Evolutionary conservation across 2,113 vertebrate species (phyloP).

Genomic region (Chaetura pelagica): DNA sequence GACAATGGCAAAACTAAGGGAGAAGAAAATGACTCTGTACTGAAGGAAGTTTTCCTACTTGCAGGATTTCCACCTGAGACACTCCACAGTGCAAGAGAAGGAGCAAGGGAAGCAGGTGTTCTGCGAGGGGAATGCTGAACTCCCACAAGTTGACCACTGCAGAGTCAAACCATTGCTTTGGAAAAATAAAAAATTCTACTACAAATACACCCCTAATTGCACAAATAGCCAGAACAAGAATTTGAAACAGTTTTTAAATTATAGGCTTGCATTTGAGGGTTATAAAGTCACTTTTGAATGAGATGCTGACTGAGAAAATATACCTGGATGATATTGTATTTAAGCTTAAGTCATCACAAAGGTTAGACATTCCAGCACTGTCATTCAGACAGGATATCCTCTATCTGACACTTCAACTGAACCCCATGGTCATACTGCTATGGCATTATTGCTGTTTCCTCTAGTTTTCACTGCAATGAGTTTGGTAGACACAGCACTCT

Average conservation of each 20-base stretch:
- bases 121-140: fast-evolving
- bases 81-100: not conserved
- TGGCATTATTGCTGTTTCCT: not conserved
- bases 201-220: not conserved
- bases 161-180: not conserved
- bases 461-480: not conserved
- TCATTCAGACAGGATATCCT: not conserved
- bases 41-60: not conserved
- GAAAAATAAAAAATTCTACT: not conserved
- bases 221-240: not conserved
- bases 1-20: not conserved
- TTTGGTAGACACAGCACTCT: not conserved
- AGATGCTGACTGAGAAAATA: not conserved
- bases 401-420: not conserved
- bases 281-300: not conserved
- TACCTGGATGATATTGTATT: not conserved
- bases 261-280: not conserved
- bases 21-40: not conserved
- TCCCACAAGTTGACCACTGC: fast-evolving
- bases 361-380: fast-evolving
- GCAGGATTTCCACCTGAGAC: slow-evolving; percentile 28
- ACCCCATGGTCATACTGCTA: not conserved
- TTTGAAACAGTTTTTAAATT: not conserved
- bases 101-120: not conserved
- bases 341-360: not conserved